Conservation (phyloP, 2,113 vertebrate genomes). For the Mixornis gularis region DNA sequence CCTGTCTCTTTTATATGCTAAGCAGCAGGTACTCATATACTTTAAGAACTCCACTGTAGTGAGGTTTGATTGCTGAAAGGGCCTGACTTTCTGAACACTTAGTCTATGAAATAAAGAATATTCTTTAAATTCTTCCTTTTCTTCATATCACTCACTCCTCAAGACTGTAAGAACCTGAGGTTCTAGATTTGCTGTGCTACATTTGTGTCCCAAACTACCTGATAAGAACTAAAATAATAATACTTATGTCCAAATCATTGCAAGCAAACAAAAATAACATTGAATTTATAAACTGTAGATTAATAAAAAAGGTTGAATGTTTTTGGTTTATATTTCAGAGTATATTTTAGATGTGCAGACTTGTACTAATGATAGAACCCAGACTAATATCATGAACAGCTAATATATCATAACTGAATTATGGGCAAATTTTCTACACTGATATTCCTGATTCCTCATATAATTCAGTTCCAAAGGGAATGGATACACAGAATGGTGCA, state of each 20-base stretch:
- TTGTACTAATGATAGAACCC: background rate
- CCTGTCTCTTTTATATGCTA: background rate
- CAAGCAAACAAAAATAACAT: background rate
- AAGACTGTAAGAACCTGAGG: background rate
- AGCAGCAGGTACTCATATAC: background rate
- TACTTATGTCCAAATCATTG: background rate
- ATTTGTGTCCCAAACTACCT: background rate
- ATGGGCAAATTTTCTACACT: background rate
- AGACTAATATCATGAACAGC: background rate
- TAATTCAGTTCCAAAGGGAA: background rate
- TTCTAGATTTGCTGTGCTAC: background rate
- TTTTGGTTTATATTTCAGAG: background rate
- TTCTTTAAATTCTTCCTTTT: background rate
- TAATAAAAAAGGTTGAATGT: background rate
- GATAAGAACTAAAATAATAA: background rate
- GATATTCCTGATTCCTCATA: background rate
- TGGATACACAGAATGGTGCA: background rate
- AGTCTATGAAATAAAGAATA: background rate
- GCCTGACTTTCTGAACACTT: background rate
- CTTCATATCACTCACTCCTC: background rate
- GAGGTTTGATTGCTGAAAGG: background rate
- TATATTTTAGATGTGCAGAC: background rate
- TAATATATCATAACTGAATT: background rate
- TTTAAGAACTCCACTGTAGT: background rate
- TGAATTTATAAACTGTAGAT: background rate